These are phyloP conservation scores for Chlamydotis undulata DNA, from an alignment of 2,113 vertebrate genomes.

Conservation along the genomic window DNA sequence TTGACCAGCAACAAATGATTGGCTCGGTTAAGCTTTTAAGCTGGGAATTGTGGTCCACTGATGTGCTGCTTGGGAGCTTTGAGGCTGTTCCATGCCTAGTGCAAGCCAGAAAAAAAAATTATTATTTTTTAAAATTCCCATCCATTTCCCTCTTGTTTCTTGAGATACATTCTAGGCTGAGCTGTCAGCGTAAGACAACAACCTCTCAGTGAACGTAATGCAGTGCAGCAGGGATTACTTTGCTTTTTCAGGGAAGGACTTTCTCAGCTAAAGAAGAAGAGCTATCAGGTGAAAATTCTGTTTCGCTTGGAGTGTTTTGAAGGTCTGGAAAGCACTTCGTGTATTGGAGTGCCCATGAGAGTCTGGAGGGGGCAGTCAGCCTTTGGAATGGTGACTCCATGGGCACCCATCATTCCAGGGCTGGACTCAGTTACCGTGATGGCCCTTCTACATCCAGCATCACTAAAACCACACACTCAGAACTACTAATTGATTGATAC, in stretches of 20 bases:
- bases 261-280: not conserved
- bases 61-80: not conserved
- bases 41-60: not conserved
- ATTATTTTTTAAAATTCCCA: not conserved
- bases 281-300: not conserved
- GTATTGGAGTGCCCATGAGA: not conserved
- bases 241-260: not conserved
- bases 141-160: not conserved
- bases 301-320: not conserved
- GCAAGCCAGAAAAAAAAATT: not conserved
- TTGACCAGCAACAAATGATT: not conserved
- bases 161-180: not conserved
- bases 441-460: not conserved
- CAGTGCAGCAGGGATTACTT: not conserved
- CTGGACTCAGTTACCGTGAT: fast-evolving
- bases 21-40: not conserved
- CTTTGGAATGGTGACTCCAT: not conserved
- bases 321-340: not conserved
- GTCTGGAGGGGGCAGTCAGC: not conserved
- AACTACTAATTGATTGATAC: not conserved
- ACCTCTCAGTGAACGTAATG: not conserved
- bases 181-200: not conserved
- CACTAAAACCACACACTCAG: not conserved
- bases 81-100: not conserved
- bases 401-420: not conserved